Conservation (phyloP, 2,797 vertebrate species). For the Peromyscus attwateri region DNA sequence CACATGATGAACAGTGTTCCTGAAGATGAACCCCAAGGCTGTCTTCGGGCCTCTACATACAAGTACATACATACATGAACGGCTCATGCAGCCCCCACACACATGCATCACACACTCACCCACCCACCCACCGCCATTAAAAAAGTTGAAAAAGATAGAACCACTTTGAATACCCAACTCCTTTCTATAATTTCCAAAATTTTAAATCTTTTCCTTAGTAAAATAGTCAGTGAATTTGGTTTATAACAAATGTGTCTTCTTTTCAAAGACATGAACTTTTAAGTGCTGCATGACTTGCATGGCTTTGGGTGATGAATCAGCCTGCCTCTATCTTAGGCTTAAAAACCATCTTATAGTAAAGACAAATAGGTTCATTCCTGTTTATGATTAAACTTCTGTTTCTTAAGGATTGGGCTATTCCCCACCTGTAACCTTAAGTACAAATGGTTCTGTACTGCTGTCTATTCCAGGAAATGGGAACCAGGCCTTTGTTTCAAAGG, state of each 20-base stretch:
- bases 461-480: not conserved
- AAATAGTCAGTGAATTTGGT: not conserved
- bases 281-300: not conserved
- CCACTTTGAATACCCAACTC: not conserved
- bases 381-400: not conserved
- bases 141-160: not conserved
- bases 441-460: not conserved
- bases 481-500: not conserved
- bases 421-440: not conserved
- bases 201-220: not conserved
- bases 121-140: not conserved
- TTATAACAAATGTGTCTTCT: not conserved
- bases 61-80: not conserved
- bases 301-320: not conserved
- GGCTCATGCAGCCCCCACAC: not conserved
- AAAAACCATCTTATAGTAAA: not conserved
- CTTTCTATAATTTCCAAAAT: slow-evolving; percentile 34
- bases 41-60: not conserved
- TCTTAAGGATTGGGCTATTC: not conserved
- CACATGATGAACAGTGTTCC: not conserved
- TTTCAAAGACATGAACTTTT: slow-evolving; percentile 3
- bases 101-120: not conserved
- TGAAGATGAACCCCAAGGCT: not conserved
- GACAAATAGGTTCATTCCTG: not conserved
- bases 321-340: not conserved